A percentile compares a stretch with the other conserved stretches of the same genome.
phyloP scores from a whole-genome alignment of 2,113 vertebrate genomes.

The Nothocercus julius region DNA sequence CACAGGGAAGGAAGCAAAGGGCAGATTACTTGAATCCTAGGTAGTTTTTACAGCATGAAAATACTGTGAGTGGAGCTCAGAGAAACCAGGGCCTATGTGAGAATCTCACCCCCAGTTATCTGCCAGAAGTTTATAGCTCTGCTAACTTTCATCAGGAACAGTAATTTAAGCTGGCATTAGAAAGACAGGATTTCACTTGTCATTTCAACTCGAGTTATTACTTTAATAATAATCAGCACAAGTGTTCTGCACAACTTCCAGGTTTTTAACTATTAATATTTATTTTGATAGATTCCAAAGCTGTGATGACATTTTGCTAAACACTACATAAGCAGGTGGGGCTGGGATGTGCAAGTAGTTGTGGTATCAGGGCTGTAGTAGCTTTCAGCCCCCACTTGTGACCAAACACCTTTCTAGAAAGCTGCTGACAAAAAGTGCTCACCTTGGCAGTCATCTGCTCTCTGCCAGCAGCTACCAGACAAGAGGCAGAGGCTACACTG shows the following conservation, averaged over 20 bases:
- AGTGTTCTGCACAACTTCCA: neutral
- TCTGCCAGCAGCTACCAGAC: neutral
- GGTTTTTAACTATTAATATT: neutral
- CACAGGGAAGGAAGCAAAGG: neutral
- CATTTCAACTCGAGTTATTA: neutral
- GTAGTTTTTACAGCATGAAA: neutral
- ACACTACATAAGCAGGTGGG: neutral
- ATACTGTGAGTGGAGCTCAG: neutral
- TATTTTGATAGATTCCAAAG: neutral
- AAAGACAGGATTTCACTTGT: neutral
- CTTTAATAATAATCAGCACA: neutral
- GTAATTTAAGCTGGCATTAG: neutral
- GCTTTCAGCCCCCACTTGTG: neutral
- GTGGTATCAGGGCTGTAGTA: neutral
- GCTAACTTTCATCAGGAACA: neutral
- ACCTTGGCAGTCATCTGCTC: neutral
- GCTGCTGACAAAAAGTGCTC: neutral
- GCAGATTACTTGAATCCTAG: neutral
- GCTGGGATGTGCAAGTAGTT: neutral
- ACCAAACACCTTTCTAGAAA: neutral
- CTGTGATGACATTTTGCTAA: neutral
- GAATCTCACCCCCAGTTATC: neutral
- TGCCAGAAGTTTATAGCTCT: neutral
- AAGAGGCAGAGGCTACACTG: too few relatives aligned
- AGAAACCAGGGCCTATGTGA: accelerated